Evolutionary conservation across 1,140 invertebrate species (phyloP).

Genomic region (Agrypnia vestita): DNA sequence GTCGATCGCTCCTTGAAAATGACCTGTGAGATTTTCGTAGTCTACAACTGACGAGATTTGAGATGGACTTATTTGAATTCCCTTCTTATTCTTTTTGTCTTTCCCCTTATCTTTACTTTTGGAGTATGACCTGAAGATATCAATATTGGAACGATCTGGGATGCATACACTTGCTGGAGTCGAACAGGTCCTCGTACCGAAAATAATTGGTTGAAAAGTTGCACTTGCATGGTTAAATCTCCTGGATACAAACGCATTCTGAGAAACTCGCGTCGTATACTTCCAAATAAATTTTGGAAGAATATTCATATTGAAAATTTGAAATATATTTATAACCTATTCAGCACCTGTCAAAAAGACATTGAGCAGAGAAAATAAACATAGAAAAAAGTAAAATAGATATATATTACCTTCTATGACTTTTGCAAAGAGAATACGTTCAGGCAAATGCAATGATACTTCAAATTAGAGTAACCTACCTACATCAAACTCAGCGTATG

Average conservation of each 20-base stretch:
- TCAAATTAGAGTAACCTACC: too few relatives aligned
- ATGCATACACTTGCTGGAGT: not conserved
- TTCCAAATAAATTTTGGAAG: constrained; percentile 5
- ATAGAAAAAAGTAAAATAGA: too few relatives aligned
- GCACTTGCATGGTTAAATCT: constrained; percentile 5
- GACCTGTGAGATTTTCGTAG: constrained; percentile 77
- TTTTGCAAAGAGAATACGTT: too few relatives aligned
- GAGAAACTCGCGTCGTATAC: constrained; percentile 7
- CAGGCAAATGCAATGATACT: too few relatives aligned
- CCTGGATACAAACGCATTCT: constrained; percentile 1
- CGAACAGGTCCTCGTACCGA: not conserved
- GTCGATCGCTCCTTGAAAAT: constrained; percentile 79
- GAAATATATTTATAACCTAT: not conserved
- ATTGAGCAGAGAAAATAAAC: not conserved
- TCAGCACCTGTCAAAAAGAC: not conserved
- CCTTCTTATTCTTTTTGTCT: constrained; percentile 77
- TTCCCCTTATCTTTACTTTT: constrained; percentile 77
- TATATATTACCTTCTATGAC: too few relatives aligned
- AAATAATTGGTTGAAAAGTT: not conserved
- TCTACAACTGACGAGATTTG: constrained; percentile 83
- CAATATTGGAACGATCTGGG: not conserved
- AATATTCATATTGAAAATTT: constrained; percentile 13
- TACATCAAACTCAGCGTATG: too few relatives aligned
- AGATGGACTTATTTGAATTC: constrained; percentile 80
- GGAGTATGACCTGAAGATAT: constrained; percentile 23